Evolutionary conservation across 1,140 invertebrate genomes (phyloP).

Genomic region (Acromyrmex echinatior): DNA sequence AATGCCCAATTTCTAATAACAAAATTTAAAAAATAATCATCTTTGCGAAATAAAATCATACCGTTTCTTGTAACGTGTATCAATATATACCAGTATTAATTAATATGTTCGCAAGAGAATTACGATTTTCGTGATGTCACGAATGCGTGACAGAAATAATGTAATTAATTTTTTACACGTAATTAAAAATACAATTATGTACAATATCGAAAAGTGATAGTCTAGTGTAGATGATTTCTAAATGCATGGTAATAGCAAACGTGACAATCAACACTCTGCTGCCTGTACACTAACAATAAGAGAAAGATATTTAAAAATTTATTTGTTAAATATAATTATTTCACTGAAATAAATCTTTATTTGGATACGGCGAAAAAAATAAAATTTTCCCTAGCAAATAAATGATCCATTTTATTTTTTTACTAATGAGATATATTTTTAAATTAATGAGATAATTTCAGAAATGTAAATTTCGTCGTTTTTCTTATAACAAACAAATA

Average conservation of each 20-base stretch:
- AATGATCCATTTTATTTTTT: too few relatives aligned
- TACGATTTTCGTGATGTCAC: not conserved
- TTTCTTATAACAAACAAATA: too few relatives aligned
- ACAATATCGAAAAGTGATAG: not conserved
- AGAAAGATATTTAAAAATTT: too few relatives aligned
- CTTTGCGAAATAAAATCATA: not conserved
- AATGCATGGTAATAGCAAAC: not conserved
- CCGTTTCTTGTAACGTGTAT: slow-evolving; percentile 5
- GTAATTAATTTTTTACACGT: slow-evolving; percentile 14
- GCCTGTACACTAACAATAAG: too few relatives aligned
- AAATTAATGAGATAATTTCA: too few relatives aligned
- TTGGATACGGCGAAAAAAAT: too few relatives aligned
- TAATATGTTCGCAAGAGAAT: not conserved
- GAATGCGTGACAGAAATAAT: not conserved
- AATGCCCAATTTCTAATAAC: not conserved
- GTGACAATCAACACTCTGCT: not conserved
- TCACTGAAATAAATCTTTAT: too few relatives aligned
- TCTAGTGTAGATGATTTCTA: not conserved
- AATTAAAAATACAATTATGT: not conserved
- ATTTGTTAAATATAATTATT: too few relatives aligned
- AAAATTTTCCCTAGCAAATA: too few relatives aligned
- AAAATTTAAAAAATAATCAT: not conserved
- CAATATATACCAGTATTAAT: slow-evolving; percentile 26
- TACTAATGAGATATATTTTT: too few relatives aligned
- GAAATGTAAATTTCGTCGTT: too few relatives aligned